These are phyloP conservation scores for Lepus europaeus DNA, from an alignment of 2,113 vertebrate genomes.

Conservation along the genomic window DNA sequence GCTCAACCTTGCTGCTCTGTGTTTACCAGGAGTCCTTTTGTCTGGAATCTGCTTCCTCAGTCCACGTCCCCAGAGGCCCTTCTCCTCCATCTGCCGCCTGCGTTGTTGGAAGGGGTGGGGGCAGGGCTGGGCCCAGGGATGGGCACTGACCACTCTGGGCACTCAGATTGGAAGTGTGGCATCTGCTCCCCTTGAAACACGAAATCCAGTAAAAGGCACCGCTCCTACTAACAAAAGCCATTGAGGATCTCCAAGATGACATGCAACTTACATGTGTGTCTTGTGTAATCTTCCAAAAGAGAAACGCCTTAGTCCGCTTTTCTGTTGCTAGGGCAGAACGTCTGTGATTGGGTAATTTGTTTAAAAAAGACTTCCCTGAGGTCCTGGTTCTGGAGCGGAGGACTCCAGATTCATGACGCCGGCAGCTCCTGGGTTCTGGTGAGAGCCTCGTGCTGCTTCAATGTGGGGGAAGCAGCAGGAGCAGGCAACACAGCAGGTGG, in stretches of 20 bases:
- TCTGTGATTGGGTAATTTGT: not conserved
- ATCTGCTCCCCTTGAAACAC: not conserved
- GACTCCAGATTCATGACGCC: not conserved
- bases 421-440: no score
- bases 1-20: not conserved
- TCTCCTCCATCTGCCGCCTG: slow-evolving; percentile 65
- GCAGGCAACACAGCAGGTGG: not conserved
- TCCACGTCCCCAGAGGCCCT: not conserved
- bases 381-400: not conserved
- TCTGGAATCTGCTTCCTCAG: slow-evolving; percentile 58
- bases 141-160: no score
- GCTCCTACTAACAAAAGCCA: not conserved
- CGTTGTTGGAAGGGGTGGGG: not conserved
- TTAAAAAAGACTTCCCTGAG: not conserved
- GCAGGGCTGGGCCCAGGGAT: not conserved
- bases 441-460: not conserved
- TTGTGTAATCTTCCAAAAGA: not conserved
- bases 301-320: not conserved
- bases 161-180: not conserved
- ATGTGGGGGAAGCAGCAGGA: not conserved
- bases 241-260: not conserved
- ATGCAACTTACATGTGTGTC: no score
- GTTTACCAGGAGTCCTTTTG: slow-evolving; percentile 16
- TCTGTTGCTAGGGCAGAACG: not conserved
- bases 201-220: not conserved